Evolutionary conservation across 2,797 vertebrate genomes (phyloP).

Genomic region (Jordanella pulchra): DNA sequence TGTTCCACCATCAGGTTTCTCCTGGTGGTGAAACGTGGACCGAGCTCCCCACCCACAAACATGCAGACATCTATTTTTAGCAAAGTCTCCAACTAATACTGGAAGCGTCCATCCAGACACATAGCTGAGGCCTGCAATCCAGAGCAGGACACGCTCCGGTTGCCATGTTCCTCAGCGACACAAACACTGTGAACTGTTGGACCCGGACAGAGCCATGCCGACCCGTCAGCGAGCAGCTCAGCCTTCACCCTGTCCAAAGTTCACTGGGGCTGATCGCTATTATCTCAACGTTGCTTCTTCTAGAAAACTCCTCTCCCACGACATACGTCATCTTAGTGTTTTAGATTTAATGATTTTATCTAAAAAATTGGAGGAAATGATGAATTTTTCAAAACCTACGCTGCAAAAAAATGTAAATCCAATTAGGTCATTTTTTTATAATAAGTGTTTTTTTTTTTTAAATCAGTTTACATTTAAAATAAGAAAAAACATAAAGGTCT

Average conservation of each 20-base stretch:
- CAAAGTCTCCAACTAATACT: slow-evolving; percentile 31
- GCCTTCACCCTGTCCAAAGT: slow-evolving; percentile 2
- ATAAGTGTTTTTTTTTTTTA: too few relatives aligned
- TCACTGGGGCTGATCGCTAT: neutral
- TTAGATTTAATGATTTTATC: too few relatives aligned
- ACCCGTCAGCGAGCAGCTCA: neutral
- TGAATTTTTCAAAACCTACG: too few relatives aligned
- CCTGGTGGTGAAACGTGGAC: slow-evolving; percentile 27
- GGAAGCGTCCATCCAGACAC: slow-evolving; percentile 51
- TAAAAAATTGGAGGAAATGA: too few relatives aligned
- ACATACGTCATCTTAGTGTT: neutral
- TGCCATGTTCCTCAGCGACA: neutral
- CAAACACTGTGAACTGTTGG: neutral
- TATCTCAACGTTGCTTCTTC: neutral
- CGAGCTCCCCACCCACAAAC: slow-evolving; percentile 14
- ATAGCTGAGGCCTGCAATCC: neutral
- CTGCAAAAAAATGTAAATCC: too few relatives aligned
- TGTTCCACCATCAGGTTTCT: slow-evolving; percentile 5
- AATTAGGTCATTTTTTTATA: too few relatives aligned
- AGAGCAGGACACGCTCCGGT: neutral
- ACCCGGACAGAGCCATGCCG: neutral
- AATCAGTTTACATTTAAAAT: too few relatives aligned
- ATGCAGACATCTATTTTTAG: slow-evolving; percentile 64
- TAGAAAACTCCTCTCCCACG: neutral
- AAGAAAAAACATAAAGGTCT: too few relatives aligned